Base-by-base conservation (phyloP, 2,888 invertebrate species). In the Phaedon cochleariae region DNA sequence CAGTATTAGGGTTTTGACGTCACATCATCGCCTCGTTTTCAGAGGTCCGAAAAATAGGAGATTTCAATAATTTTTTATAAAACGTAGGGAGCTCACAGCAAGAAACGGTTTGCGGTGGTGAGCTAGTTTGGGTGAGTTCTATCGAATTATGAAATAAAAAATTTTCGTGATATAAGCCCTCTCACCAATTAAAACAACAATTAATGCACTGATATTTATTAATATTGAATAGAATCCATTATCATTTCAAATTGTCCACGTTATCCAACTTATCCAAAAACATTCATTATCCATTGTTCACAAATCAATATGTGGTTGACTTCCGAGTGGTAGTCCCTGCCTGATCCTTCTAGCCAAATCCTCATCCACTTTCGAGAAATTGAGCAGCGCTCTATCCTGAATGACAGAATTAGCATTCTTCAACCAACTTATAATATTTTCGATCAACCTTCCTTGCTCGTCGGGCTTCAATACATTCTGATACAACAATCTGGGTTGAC, bases 331-430 rank as follows among this genome's bases (percentile, higher is more conserved):
- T 9, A 80, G 60, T 17, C 73, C 73, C 37, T 90, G 88, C 7
- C 88, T 88, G 9, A 96, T 84, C 79, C 90, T 87, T 75, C 85
- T 87, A 0, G 95, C 95, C 63, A 95, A 89, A 62, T 94, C 93
- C 0, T 90, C 85, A 82, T 96, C 92, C 0, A 93, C 92, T 77
- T 93, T 87, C 15, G 88, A 84, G 79, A 97, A 96, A 80, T 94
- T 92, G 74, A 89, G 89, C 22, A 97, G 88, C 7, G 93, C 92
- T 67, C 97, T 88, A 77, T 93, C 92, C 83, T 95, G 94, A 72
- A 98, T 89, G 80, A 96, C 95, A 45, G 85, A 88, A 70, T 94
- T 91, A 1, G 97, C 95, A 72, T 89, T 86, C 74, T 88, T 88
- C 67, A 98, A 82, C 81, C 92, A 90, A 9, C 86, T 90, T 0